Evolutionary conservation across 2,797 vertebrate genomes (phyloP), one percentile per base, ranked within the genome.

Genomic region (Nyctibius grandis): DNA sequence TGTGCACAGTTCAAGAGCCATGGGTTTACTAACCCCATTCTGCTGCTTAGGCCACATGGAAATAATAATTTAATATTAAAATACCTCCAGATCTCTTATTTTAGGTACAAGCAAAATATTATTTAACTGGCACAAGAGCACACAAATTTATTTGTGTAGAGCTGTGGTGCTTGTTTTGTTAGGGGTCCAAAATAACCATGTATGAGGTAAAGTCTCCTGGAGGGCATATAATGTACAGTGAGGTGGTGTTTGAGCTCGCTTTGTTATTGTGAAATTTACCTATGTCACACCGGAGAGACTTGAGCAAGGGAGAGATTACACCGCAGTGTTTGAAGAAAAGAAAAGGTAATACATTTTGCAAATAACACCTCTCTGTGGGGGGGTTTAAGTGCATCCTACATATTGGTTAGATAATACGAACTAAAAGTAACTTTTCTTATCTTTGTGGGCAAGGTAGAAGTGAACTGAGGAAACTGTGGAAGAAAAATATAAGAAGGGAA

Each of bases 301-400:
- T 26, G 48, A 82, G 86, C 88, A 74, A 85, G 93, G 96, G 74
- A 93, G 94, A 95, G 96, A 95, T 97, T 96, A 96, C 90, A 64
- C 22, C 22, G 10, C 83, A 89, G 60, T 96, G 95, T 95, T 96
- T 96, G 96, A 96, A 91, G 94, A 95, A 95, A 96, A 95, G 96
- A 92, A 94, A 93, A 94, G 90, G 96, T 94, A 97, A 96, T 97
- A 97, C 86, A 77, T 95, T 96, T 96, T 95, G 96, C 93, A 97
- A 97, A 97, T 96, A 97, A 95, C 96, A 96, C 93, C 96, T 96
- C 96, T 97, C 94, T 92, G 77, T 90, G 72, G 93, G 96, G 81
- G 94, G 90, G 94, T 50, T 97, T 96, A 95, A 95, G 91, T 92
- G 94, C 96, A 94, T 95, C 93, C 94, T 85, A 94, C 81, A 11